These are phyloP conservation scores for Percopsis omiscomaycus DNA, from an alignment of 2,797 vertebrate genomes.

Conservation along the genomic window DNA sequence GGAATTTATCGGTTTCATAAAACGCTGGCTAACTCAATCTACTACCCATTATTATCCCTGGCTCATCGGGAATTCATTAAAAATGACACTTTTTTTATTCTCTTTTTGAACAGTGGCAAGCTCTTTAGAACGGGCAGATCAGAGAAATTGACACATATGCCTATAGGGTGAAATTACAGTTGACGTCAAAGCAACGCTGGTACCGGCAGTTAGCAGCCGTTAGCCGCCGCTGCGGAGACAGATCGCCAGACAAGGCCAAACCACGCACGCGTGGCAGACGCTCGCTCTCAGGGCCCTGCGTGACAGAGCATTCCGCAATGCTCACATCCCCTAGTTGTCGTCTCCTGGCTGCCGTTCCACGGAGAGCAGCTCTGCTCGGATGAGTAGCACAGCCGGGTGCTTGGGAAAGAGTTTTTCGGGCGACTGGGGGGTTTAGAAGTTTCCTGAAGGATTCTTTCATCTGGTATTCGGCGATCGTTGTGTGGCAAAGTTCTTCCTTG, in stretches of 20 bases:
- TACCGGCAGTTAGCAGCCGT: constrained; percentile 50
- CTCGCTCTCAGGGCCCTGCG: constrained; percentile 52
- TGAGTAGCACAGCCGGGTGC: too few species aligned
- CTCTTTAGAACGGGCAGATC: constrained; percentile 30
- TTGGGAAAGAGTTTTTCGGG: too few species aligned
- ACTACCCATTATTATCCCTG: not conserved
- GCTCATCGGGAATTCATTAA: constrained; percentile 37
- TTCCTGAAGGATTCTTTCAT: too few species aligned
- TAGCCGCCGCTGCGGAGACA: constrained; percentile 57
- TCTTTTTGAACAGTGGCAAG: constrained; percentile 20
- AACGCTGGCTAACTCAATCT: constrained; percentile 9
- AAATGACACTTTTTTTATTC: constrained; percentile 38
- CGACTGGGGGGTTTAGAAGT: too few species aligned
- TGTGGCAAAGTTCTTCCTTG: too few species aligned
- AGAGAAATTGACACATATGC: constrained; percentile 57
- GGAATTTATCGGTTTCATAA: constrained; percentile 14
- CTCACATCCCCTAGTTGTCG: constrained; percentile 19
- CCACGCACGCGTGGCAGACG: constrained; percentile 61
- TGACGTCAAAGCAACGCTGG: constrained; percentile 61
- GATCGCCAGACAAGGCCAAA: constrained; percentile 42
- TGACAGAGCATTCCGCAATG: constrained; percentile 40
- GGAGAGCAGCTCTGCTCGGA: not conserved
- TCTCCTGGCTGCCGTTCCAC: not conserved
- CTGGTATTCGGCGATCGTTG: too few species aligned
- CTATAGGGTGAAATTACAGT: constrained; percentile 62